A percentile compares a stretch with the other conserved stretches of the same genome.
Evolutionary conservation across 2,797 vertebrate genomes (phyloP).

Genomic region (Helostoma temminkii): DNA sequence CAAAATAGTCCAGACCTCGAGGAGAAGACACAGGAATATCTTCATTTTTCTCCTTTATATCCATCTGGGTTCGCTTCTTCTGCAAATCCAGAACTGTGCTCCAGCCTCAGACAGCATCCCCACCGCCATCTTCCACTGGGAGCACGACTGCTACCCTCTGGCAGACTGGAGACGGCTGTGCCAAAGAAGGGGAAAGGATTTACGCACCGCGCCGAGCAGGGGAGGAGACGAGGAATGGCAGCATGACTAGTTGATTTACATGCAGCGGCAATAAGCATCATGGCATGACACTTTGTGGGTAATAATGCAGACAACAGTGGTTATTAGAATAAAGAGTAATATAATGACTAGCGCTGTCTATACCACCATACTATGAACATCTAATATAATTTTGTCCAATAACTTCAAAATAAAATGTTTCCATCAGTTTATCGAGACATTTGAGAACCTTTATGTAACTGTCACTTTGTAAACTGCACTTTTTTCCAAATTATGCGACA

Average conservation of each 20-base stretch:
- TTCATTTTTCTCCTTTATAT: conserved; percentile 64
- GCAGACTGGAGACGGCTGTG: conserved; percentile 60
- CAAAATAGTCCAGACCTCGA: conserved; percentile 59
- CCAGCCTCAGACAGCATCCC: conserved; percentile 81
- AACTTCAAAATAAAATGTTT: too few relatives aligned
- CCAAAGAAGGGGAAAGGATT: conserved; percentile 47
- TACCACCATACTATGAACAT: too few relatives aligned
- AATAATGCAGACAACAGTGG: neutral
- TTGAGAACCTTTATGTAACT: too few relatives aligned
- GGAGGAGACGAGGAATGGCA: conserved; percentile 17
- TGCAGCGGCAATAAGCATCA: neutral
- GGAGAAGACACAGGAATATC: conserved; percentile 33
- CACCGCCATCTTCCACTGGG: conserved; percentile 91
- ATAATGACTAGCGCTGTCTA: too few relatives aligned
- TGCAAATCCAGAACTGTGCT: conserved; percentile 66
- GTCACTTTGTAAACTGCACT: too few relatives aligned
- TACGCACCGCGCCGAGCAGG: conserved; percentile 52
- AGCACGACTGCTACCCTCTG: conserved; percentile 76
- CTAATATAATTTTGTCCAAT: too few relatives aligned
- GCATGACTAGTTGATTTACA: conserved; percentile 26
- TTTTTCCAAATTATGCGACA: too few relatives aligned
- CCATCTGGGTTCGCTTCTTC: conserved; percentile 63
- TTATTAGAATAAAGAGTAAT: neutral
- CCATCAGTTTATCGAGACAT: too few relatives aligned
- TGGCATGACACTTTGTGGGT: neutral